Percentiles rank a stretch among this genome's conserved stretches.
These are phyloP conservation scores for Chrysopilus asiliformis DNA, from an alignment of 2,888 invertebrate species.

Conservation along the genomic window DNA sequence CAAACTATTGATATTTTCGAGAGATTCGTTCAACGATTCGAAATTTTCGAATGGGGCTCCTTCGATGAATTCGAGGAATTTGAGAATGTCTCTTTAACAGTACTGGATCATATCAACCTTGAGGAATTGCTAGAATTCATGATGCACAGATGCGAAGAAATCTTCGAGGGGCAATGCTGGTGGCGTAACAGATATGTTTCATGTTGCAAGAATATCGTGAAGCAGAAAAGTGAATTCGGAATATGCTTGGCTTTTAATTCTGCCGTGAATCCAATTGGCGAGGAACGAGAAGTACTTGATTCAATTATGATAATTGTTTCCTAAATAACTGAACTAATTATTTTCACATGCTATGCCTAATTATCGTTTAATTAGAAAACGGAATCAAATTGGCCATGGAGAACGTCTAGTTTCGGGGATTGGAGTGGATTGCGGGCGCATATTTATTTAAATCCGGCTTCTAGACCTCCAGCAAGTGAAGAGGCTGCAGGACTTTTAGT, in stretches of 20 bases:
- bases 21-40: conserved; percentile 22
- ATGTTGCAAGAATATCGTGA: conserved; percentile 36
- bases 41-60: conserved; percentile 26
- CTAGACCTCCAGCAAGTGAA: conserved; percentile 14
- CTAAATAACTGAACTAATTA: background rate
- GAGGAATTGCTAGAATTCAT: conserved; percentile 20
- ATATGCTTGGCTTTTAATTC: conserved; percentile 39
- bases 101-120: conserved; percentile 24
- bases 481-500: too few relatives aligned
- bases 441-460: conserved; percentile 16
- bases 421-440: conserved; percentile 24
- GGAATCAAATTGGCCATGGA: conserved; percentile 13
- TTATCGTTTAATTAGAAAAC: background rate
- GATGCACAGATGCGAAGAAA: conserved; percentile 28
- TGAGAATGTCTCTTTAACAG: conserved; percentile 15
- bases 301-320: background rate
- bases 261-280: conserved; percentile 20
- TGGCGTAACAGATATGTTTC: conserved; percentile 32
- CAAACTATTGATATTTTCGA: conserved; percentile 20
- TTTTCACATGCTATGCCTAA: too few relatives aligned
- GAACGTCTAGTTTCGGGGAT: conserved; percentile 25
- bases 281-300: background rate
- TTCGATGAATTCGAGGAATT: conserved; percentile 24
- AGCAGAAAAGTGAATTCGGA: conserved; percentile 37
- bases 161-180: conserved; percentile 29